A percentile compares a stretch with the other conserved stretches of the same genome.
Evolutionary conservation across 2,797 vertebrate species (phyloP).

Genomic region (Gallinago solitaria): DNA sequence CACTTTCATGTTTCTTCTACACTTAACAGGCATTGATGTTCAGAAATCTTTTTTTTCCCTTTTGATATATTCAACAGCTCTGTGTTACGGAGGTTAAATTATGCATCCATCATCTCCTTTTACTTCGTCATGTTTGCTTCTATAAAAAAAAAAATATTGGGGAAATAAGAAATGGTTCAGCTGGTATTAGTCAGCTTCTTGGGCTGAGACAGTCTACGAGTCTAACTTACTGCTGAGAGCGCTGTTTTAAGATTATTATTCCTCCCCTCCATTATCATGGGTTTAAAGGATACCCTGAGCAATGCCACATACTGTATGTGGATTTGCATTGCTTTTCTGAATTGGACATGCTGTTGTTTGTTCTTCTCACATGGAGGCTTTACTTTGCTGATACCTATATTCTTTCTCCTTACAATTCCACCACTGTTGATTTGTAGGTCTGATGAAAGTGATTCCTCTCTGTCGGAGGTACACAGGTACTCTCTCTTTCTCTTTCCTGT

Average conservation of each 20-base stretch:
- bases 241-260: neutral
- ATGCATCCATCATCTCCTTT: neutral
- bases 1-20: neutral
- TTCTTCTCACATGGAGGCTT: slow-evolving; percentile 58
- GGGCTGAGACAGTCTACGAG: neutral
- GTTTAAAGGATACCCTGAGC: neutral
- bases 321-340: slow-evolving; percentile 55
- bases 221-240: neutral
- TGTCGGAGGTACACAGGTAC: slow-evolving; percentile 90
- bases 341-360: slow-evolving; percentile 58
- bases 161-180: neutral
- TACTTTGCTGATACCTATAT: slow-evolving; percentile 77
- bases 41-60: neutral
- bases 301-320: neutral
- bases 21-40: neutral
- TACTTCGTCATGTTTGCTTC: neutral
- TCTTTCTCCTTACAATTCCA: slow-evolving; percentile 77
- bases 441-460: slow-evolving; percentile 88
- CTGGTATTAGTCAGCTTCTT: neutral
- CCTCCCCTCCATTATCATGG: neutral
- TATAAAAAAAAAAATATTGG: neutral
- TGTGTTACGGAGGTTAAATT: neutral
- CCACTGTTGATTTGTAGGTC: slow-evolving; percentile 84
- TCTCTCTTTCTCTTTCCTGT: slow-evolving; percentile 73
- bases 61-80: neutral